Evolutionary conservation across 2,888 invertebrate species (phyloP), one percentile per base, ranked within the genome.

Genomic region (Polymixis lichenea): DNA sequence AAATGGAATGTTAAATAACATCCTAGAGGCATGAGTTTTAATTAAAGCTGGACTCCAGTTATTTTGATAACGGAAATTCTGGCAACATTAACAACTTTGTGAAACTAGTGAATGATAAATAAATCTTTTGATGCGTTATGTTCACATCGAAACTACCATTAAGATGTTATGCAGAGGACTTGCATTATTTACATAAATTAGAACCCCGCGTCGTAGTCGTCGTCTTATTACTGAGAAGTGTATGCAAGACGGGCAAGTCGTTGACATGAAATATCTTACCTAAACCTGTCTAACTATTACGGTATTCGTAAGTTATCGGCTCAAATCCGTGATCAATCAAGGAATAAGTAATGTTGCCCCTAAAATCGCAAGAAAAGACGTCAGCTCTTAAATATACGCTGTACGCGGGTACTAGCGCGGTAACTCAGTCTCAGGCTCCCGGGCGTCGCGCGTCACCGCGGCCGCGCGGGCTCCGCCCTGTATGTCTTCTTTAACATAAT

Each of bases 391-490:
- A 82, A 71, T 51, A 38, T 49, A 22, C 13, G 28, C n/a, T n/a
- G n/a, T n/a, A n/a, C 7, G 15, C 38, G 32, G 2, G 13, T 17
- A 38, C 32, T 38, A 38, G 79, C n/a, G 75, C 82, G 72, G 83
- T 89, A 87, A 89, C 83, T 89, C 83, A 86, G 77, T 67, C 75
- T 78, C 79, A 71, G 80, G 49, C 28, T 15, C 8, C 25, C 65
- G 13, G 25, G 46, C 25, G 64, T 0, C 46, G 62, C 60, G 19
- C 60, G 19, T 11, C 43, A 9, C 25, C 19, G 25, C 65, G 25
- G 62, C 46, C 60, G 58, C 65, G 56, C 56, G 13, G 46, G 58
- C 7, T 13, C 17, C 0, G 32, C 25, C n/a, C 32, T 56, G 49
- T 56, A 22, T 32, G n/a, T 28, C 68, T 76, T 56, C 61, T 49